Base-by-base conservation (phyloP, 2,113 vertebrate genomes). In the Rana temporaria region DNA sequence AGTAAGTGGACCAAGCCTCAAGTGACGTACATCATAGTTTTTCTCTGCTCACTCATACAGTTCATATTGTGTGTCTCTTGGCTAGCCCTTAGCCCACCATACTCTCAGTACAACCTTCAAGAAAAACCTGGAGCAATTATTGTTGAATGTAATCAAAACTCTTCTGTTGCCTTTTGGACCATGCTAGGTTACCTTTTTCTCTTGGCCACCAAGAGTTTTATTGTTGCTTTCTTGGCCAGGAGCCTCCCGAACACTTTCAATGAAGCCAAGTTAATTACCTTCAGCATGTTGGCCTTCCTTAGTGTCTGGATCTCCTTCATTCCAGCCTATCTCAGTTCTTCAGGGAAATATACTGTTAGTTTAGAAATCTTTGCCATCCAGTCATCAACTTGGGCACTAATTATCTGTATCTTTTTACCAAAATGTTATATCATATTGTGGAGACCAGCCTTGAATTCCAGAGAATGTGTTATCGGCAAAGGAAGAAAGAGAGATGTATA, bases 161-260 rank as follows among this genome's bases (percentile, higher is more conserved):
- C 86, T 17, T 1, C 84, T 24, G 30, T 86, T 4, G 85, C 85
- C 0, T 90, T 90, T 84, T 91, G 73, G 67, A 81, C 79, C 62
- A 86, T 86, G 65, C 53, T 92, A 20, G 85, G 85, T 17, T 88
- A 91, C 59, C 65, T 91, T 38, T 38, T 38, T 38, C 34, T 38
- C 4, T 38, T 38, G 34, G 34, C 34, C 34, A 38, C 34, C 34
- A 38, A 88, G 6, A 89, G 87, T 86, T 85, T 86, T 17, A 56
- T 67, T 32, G 78, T 85, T 19, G 66, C 76, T 53, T 84, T 89
- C 55, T 57, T 57, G 0, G 12, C 71, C 59, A 0, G 0, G 24
- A 0, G 0, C 15, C 75, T 86, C 32, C 82, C 82, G 20, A 66
- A 85, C 38, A 57, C 73, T 72, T 85, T 87, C 70, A 82, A 14